These are phyloP conservation scores for Gorsachius magnificus DNA, from an alignment of 2,797 vertebrate species.

Conservation along the genomic window DNA sequence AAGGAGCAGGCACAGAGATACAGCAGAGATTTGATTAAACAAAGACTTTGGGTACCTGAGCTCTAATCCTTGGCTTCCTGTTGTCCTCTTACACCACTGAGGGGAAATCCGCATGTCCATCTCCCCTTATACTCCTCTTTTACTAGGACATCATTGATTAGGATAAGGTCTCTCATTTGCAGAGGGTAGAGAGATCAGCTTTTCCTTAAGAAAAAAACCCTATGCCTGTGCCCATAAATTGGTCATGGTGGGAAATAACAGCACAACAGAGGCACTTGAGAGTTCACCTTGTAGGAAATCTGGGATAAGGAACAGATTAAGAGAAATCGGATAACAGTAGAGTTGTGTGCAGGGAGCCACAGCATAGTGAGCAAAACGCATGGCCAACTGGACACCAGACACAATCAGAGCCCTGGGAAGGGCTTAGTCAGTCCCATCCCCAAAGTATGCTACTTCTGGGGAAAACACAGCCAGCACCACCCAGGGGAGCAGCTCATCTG, in stretches of 20 bases:
- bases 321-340: accelerated
- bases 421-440: neutral
- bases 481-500: neutral
- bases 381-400: neutral
- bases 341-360: neutral
- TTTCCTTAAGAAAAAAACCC: neutral
- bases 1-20: neutral
- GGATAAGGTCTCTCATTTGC: neutral
- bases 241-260: neutral
- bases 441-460: neutral
- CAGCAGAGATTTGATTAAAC: neutral
- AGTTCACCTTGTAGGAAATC: neutral
- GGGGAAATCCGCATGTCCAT: neutral
- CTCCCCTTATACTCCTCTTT: neutral
- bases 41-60: neutral
- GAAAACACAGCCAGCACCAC: neutral
- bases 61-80: neutral
- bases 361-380: accelerated
- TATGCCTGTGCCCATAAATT: accelerated
- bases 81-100: neutral
- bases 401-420: neutral
- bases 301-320: neutral
- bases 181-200: neutral
- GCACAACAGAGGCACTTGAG: neutral
- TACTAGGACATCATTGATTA: accelerated